Conservation (phyloP, 2,113 vertebrate species). For the Eidolon helvum region DNA sequence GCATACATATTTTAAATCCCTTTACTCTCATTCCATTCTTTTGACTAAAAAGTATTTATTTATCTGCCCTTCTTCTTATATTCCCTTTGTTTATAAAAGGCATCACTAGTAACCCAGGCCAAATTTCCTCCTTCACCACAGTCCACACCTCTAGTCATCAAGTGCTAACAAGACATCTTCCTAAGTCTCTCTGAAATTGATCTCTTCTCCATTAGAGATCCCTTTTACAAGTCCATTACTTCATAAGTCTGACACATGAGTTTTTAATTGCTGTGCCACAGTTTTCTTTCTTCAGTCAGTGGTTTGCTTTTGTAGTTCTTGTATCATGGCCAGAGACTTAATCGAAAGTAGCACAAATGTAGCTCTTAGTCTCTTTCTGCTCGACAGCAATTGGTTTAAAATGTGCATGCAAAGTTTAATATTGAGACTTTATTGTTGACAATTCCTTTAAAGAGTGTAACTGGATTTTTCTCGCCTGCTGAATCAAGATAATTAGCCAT, state of each 20-base stretch:
- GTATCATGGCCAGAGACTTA: not conserved
- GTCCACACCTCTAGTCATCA: not conserved
- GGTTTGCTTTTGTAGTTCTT: conserved; percentile 3
- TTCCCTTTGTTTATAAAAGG: not conserved
- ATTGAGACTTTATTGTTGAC: not conserved
- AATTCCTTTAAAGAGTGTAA: not conserved
- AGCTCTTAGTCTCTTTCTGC: not conserved
- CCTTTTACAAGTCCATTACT: conserved; percentile 45
- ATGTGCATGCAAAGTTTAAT: not conserved
- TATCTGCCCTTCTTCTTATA: not conserved
- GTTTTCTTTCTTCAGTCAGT: conserved; percentile 78
- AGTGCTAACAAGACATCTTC: conserved; percentile 24
- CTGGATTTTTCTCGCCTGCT: conserved; percentile 76
- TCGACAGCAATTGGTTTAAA: not conserved
- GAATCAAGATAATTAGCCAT: conserved; percentile 82
- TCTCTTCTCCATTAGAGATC: conserved; percentile 26
- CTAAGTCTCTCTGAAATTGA: not conserved
- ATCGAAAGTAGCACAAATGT: not conserved
- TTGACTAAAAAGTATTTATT: not conserved
- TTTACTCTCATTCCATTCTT: not conserved
- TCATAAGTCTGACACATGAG: not conserved
- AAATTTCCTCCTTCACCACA: not conserved
- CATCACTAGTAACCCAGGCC: not conserved
- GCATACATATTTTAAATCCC: not conserved
- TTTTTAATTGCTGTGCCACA: not conserved